Evolutionary conservation across 2,888 invertebrate genomes (phyloP), one percentile per base, ranked within the genome.

Genomic region (Athalia rosae): DNA sequence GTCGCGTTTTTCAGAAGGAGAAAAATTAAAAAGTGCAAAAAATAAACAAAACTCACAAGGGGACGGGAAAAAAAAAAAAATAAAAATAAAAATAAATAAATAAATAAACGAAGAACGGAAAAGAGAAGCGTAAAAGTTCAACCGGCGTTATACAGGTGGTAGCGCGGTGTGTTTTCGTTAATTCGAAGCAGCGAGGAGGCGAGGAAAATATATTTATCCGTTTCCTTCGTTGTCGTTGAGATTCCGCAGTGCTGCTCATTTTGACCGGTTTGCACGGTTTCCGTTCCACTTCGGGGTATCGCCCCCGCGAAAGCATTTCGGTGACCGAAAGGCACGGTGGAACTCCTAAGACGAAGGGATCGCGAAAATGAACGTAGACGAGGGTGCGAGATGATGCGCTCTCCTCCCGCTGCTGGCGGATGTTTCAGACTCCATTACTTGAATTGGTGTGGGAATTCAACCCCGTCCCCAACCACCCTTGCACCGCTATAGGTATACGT

Each of bases 351-450:
- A 50, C 45, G 41, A 56, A 59, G 41, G 58, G 15, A 61, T 48
- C 59, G 45, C 61, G 73, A 61, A 61, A 73, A 61, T 3, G 59
- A 50, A 78, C 76, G 63, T 56, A 61, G 43, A 76, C 76, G 77
- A 71, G 71, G 74, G 81, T 80, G 82, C 81, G 82, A 82, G 82
- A 79, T 80, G 82, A 79, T 28, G 28, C 28, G 28, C 28, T 28
- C 28, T 28, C 28, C 28, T n/a, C n/a, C n/a, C n/a, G n/a, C 28
- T 28, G 28, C 28, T 28, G 2, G 28, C 2, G 80, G 85, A 87
- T 87, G 86, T 87, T 88, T 88, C 85, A 83, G 87, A 85, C 86
- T 88, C 87, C 87, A 87, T 89, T 88, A 87, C 87, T 86, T 80
- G 86, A 85, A 89, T 88, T 88, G 88, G 82, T 85, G 85, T 87